Evolutionary conservation across 2,113 vertebrate genomes (phyloP).

Genomic region (Passer montanus): DNA sequence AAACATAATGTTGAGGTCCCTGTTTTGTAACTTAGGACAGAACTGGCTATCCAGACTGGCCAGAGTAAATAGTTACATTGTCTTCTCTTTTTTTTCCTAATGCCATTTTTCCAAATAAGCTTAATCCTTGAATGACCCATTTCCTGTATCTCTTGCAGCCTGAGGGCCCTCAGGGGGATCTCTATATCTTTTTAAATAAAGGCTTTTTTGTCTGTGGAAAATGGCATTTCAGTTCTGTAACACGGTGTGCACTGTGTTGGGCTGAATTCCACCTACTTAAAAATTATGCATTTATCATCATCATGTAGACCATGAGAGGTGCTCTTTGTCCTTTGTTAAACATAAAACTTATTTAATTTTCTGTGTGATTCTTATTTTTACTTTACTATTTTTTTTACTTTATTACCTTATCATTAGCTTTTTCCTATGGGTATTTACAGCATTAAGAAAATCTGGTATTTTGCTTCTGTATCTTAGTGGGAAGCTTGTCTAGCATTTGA

Average conservation of each 20-base stretch:
- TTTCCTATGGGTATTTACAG: not conserved
- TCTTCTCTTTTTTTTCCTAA: constrained; percentile 15
- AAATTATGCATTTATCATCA: not conserved
- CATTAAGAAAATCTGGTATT: not conserved
- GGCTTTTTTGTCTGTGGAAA: constrained; percentile 35
- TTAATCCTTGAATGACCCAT: constrained; percentile 35
- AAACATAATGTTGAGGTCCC: not conserved
- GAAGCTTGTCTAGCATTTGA: not conserved
- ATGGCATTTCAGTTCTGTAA: not conserved
- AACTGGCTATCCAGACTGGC: not conserved
- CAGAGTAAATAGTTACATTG: constrained; percentile 44
- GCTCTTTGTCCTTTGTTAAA: constrained; percentile 20
- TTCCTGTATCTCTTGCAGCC: constrained; percentile 53
- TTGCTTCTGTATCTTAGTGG: not conserved
- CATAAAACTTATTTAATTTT: not conserved
- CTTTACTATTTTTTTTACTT: not conserved
- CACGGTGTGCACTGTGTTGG: not conserved
- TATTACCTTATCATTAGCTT: not conserved
- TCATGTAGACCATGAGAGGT: not conserved
- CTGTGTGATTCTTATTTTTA: not conserved
- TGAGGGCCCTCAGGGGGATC: constrained; percentile 16
- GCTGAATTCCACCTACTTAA: constrained; percentile 12
- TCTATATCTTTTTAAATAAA: constrained; percentile 53
- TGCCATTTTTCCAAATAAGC: constrained; percentile 37
- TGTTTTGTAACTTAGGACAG: not conserved